Evolutionary conservation across 2,113 vertebrate species (phyloP), one percentile per base, ranked within the genome.

Genomic region (Alligator mississippiensis): DNA sequence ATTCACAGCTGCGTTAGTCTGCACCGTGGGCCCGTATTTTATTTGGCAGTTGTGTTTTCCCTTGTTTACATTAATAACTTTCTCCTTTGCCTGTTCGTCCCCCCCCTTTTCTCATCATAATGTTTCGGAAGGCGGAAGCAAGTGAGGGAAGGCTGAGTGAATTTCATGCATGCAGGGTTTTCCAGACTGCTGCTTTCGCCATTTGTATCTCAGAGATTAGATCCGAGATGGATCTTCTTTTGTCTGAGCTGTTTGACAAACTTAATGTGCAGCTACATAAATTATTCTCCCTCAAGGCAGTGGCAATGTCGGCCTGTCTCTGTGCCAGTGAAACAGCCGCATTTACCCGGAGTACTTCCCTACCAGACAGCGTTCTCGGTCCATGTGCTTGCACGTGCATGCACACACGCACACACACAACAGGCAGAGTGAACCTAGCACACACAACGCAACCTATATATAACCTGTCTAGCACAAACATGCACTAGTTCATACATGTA

Each of bases 201-300:
- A 34, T 89, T 55, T 59, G 0, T 68, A 9, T 78, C 64, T 80
- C 77, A 58, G 59, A 90, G 88, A 92, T 64, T 19, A 89, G 70
- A 92, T 78, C 70, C 47, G 74, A 91, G 90, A 89, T 90, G 84
- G 76, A 93, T 95, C 64, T 92, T 80, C 83, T 76, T 91, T 81
- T 84, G 79, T 89, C 88, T 72, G 82, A 89, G 90, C 93, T 80
- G 77, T 95, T 82, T 90, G 80, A 85, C 84, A 93, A 95, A 91
- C 92, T 82, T 78, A 64, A 89, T 82, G 88, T 89, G 88, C 86
- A 89, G 88, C 77, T 64, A 90, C 88, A 91, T 89, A 75, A 94
- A 93, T 91, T 91, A 77, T 91, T 92, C 90, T 88, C 88, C 86
- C 92, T 93, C 74, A n/a, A 90, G 91, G 89, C 84, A 54, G 58